These are phyloP conservation scores for Mylabris phalerata DNA, from an alignment of 1,140 invertebrate species.

Conservation along the genomic window DNA sequence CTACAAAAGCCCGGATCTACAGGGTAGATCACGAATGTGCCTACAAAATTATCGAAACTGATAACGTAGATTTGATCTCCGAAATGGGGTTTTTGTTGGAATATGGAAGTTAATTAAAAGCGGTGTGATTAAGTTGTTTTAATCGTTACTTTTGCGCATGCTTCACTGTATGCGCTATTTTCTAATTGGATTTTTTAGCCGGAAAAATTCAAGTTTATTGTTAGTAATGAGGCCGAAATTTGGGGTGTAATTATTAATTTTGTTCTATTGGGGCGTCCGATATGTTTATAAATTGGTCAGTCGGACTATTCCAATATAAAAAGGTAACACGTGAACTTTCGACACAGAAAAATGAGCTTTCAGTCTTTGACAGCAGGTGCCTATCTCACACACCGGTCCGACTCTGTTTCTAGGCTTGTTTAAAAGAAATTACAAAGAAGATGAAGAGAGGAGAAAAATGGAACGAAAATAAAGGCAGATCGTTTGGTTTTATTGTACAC, in stretches of 20 bases:
- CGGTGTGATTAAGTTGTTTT: conserved; percentile 2
- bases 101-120: too few species aligned
- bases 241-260: conserved; percentile 10
- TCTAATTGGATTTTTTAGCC: too few species aligned
- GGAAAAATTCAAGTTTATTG: too few species aligned
- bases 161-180: conserved; percentile 15
- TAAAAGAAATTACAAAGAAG: conserved; percentile 14
- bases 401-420: conserved; percentile 3
- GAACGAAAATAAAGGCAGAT: not conserved
- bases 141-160: conserved; percentile 37
- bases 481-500: not conserved
- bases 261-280: conserved; percentile 2
- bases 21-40: conserved; percentile 96
- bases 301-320: conserved; percentile 19
- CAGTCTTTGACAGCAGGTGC: conserved; percentile 26
- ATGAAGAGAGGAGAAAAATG: not conserved
- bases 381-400: conserved; percentile 11
- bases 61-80: not conserved
- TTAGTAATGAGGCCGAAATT: too few species aligned
- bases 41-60: conserved; percentile 34
- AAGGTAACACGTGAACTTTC: conserved; percentile 19
- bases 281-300: conserved; percentile 28
- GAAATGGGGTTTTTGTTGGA: too few species aligned
- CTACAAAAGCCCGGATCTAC: conserved; percentile 99
- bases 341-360: conserved; percentile 30